Evolutionary conservation across 2,888 invertebrate species (phyloP).

Genomic region (Selenia dentaria): DNA sequence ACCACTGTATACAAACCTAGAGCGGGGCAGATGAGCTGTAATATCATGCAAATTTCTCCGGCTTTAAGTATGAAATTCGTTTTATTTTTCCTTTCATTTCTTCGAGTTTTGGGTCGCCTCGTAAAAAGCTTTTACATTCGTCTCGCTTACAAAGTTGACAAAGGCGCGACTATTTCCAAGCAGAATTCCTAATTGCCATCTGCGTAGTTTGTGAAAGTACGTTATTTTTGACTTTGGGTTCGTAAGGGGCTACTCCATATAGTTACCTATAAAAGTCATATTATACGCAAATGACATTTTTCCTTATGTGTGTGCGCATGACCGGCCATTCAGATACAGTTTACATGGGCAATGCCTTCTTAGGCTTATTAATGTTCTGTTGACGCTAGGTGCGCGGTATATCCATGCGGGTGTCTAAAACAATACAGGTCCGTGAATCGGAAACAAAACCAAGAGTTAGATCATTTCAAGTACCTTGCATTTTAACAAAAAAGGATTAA

Average conservation of each 20-base stretch:
- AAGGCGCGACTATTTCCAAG: slow-evolving; percentile 61
- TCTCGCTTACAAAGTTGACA: slow-evolving; percentile 69
- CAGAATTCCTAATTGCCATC: slow-evolving; percentile 56
- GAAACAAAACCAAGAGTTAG: too few relatives aligned
- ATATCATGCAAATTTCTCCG: slow-evolving; percentile 76
- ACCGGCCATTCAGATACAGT: too few relatives aligned
- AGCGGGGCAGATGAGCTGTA: slow-evolving; percentile 60
- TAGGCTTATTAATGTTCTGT: too few relatives aligned
- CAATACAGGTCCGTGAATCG: too few relatives aligned
- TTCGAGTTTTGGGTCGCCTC: slow-evolving; percentile 59
- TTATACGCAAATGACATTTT: too few relatives aligned
- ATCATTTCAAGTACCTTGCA: too few relatives aligned
- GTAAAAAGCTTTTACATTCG: slow-evolving; percentile 72
- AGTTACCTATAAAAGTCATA: too few relatives aligned
- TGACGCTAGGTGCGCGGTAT: too few relatives aligned
- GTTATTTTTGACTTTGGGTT: slow-evolving; percentile 2
- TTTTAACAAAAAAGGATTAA: too few relatives aligned
- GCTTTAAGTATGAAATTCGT: slow-evolving; percentile 70
- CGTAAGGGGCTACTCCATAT: slow-evolving; percentile 11
- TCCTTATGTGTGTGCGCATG: too few relatives aligned
- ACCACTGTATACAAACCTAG: slow-evolving; percentile 56
- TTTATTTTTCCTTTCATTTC: slow-evolving; percentile 66
- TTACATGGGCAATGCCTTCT: too few relatives aligned
- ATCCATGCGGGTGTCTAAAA: too few relatives aligned
- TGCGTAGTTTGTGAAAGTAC: slow-evolving; percentile 32